A percentile compares a stretch with the other conserved stretches of the same genome.
These are phyloP conservation scores for Rhegmatorhina hoffmannsi DNA, from an alignment of 2,113 vertebrate species.

Conservation along the genomic window DNA sequence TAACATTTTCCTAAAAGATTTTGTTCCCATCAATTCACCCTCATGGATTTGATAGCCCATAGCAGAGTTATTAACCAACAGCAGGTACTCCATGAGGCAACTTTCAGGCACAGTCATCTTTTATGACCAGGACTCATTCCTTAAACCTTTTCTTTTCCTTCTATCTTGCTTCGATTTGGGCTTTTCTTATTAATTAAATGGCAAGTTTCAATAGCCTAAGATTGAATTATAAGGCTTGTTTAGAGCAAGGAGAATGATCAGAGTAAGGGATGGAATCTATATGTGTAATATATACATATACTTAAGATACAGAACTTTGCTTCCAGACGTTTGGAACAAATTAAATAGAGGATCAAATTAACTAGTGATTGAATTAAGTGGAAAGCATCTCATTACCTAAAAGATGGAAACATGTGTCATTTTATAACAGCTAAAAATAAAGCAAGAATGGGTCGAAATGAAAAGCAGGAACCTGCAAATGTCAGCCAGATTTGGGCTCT, in stretches of 20 bases:
- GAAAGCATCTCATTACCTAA: slow-evolving; percentile 71
- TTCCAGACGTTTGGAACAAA: slow-evolving; percentile 67
- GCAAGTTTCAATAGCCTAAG: slow-evolving; percentile 24
- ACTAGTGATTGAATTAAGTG: slow-evolving; percentile 69
- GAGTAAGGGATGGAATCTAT: slow-evolving; percentile 22
- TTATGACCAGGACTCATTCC: not conserved
- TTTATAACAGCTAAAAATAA: slow-evolving; percentile 72
- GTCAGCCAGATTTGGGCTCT: slow-evolving; percentile 38
- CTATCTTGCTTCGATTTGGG: not conserved
- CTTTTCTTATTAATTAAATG: slow-evolving; percentile 62
- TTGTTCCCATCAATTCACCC: not conserved
- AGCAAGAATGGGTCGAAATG: slow-evolving; percentile 59
- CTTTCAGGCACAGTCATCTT: not conserved
- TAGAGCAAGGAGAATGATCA: slow-evolving; percentile 39
- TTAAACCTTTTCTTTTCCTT: not conserved
- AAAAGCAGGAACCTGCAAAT: slow-evolving; percentile 61
- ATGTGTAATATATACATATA: slow-evolving; percentile 37
- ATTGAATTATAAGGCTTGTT: slow-evolving; percentile 58
- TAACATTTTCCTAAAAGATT: not conserved
- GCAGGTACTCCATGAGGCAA: not conserved
- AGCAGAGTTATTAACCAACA: not conserved
- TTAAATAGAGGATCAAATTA: slow-evolving; percentile 70
- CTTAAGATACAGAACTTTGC: slow-evolving; percentile 24
- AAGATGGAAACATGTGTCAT: slow-evolving; percentile 63
- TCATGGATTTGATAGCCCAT: not conserved